A percentile compares a stretch with the other conserved stretches of the same genome.
These are phyloP conservation scores for Drosophila paramelanica DNA, from an alignment of 2,888 invertebrate species.

Conservation along the genomic window DNA sequence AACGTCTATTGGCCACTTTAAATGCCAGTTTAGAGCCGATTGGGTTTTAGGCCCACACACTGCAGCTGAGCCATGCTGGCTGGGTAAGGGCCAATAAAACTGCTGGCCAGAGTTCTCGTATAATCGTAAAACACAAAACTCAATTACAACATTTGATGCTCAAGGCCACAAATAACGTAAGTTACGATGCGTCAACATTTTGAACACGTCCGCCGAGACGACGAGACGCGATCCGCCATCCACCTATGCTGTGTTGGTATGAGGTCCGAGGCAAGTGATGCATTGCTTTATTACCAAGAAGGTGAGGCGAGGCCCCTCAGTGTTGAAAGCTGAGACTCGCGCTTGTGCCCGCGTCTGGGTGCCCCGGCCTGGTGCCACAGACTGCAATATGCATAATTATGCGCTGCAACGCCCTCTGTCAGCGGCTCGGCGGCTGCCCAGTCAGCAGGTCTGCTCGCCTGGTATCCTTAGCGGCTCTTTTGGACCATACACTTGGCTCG, in stretches of 20 bases:
- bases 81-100: conserved; percentile 62
- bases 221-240: conserved; percentile 15
- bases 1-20: conserved; percentile 50
- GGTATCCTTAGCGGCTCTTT: conserved; percentile 55
- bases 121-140: conserved; percentile 78
- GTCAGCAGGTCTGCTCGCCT: conserved; percentile 47
- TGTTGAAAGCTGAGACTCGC: conserved; percentile 12
- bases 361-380: conserved; percentile 5
- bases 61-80: conserved; percentile 8
- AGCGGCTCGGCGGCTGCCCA: conserved; percentile 61
- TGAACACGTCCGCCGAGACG: conserved; percentile 33
- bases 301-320: conserved; percentile 39
- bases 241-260: conserved; percentile 8
- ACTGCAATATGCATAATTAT: conserved; percentile 78
- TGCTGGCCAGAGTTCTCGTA: conserved; percentile 37
- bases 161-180: conserved; percentile 79
- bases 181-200: conserved; percentile 81
- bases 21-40: conserved; percentile 47
- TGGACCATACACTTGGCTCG: conserved; percentile 37
- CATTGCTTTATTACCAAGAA: conserved; percentile 81
- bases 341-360: not conserved
- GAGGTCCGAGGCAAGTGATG: conserved; percentile 60
- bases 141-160: conserved; percentile 79
- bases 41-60: conserved; percentile 49
- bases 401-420: conserved; percentile 82